Evolutionary conservation across 2,113 vertebrate species (phyloP), one percentile per base, ranked within the genome.

Genomic region (Sinocyclocheilus grahami): DNA sequence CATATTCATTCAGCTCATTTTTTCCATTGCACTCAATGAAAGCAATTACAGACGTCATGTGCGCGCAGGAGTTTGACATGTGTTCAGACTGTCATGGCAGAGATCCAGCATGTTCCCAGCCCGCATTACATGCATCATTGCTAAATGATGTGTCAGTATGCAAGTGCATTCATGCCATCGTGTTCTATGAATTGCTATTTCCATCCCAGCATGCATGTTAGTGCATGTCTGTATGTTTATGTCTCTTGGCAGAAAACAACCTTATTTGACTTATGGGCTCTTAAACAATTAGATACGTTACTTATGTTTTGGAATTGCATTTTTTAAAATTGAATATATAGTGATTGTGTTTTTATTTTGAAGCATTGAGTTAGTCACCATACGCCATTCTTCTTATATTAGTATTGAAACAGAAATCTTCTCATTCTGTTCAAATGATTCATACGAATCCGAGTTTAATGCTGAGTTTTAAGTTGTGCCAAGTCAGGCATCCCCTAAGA

Each of bases 21-120:
- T 86, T 85, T 85, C 88, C 86, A 85, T 74, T 79, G 85, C 88
- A 55, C n/a, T 78, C 81, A 87, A 67, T 76, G 87, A 86, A 69
- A 80, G 46, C 75, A 79, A 62, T 86, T 85, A 82, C 75, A 42
- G 51, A 78, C 63, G 88, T 89, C 85, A 89, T 62, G 39, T 0
- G 4, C 9, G 3, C 24, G 13, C n/a, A 12, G 11, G 16, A 42
- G 77, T 60, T 18, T 83, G 78, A 85, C 30, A 62, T 63, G 86
- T 67, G 83, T 86, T 81, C 55, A 48, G 27, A 5, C 71, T 87
- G 62, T 48, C 33, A 53, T 71, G 78, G 63, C 85, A 60, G 27
- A 65, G 42, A 22, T 65, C 72, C 72, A 87, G 42, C 53, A 7
- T n/a, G 20, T 39, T 74, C 46, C 72, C 72, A 87, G 42, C 53